phyloP scores from a whole-genome alignment of 2,888 invertebrate genomes.

The Mystacides longicornis region DNA sequence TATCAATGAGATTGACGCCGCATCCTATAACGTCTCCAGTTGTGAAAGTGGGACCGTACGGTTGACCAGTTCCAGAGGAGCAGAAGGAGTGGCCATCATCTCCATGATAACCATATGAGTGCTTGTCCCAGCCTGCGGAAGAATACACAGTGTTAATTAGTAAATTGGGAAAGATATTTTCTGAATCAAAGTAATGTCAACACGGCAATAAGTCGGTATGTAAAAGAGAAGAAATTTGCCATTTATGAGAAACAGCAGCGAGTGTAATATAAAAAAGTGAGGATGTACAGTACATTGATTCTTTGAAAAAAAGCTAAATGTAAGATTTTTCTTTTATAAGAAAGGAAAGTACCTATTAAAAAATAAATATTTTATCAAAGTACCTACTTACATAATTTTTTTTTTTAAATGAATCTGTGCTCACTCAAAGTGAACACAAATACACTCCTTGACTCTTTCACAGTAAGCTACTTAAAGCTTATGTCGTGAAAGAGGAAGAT shows the following conservation, averaged over 20 bases:
- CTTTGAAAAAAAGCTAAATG: not conserved
- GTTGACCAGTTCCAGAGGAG: constrained; percentile 94
- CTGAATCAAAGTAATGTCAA: no score
- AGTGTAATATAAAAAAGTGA: no score
- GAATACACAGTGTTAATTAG: no score
- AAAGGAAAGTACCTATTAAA: no score
- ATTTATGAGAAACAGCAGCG: no score
- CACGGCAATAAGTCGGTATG: no score
- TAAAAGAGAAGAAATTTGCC: no score
- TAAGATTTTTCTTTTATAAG: not conserved
- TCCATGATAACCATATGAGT: constrained; percentile 98
- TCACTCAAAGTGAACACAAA: not conserved
- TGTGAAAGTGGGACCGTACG: constrained; percentile 98
- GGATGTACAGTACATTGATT: no score
- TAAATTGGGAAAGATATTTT: no score
- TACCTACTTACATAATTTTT: not conserved
- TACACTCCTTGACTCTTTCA: no score
- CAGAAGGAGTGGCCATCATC: constrained; percentile 99
- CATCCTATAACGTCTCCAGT: constrained; percentile 98
- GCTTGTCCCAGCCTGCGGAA: constrained; percentile 99
- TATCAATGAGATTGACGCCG: constrained; percentile 94
- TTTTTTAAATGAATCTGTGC: not conserved
- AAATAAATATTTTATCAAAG: not conserved
- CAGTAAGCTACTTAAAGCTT: no score
- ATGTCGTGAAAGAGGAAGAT: no score